Base-by-base conservation (phyloP, 2,113 vertebrate genomes). In the Tychaedon coryphoeus region DNA sequence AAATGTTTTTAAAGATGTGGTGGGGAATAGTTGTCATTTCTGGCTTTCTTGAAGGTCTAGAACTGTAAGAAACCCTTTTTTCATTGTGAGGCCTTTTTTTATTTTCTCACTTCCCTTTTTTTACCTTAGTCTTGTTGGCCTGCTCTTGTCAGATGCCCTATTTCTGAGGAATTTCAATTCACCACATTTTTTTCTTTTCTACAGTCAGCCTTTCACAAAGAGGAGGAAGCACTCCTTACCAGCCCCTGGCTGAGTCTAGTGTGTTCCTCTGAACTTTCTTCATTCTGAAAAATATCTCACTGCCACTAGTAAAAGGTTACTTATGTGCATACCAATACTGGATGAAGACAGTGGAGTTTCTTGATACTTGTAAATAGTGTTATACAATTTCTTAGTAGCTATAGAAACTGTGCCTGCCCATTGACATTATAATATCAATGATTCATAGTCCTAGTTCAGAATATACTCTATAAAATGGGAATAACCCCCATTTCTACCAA, bases 1-100 rank as follows among this genome's bases (percentile, higher is more conserved):
- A 96, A 23, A 36, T 92, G 36, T 92, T 73, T 96, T 97, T 97
- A 98, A 98, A 97, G 71, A 80, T 93, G 43, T 96, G 94, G 95
- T 98, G 97, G 97, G 95, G 97, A 97, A 96, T 97, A 98, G 97
- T 93, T 95, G 64, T 96, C 77, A 61, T 95, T 95, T 89, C 93
- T 96, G 87, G 38, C 66, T 97, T 97, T 96, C 73, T 79, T 38
- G 96, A 97, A 94, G 96, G 94, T 97, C 84, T 88, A 83, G 56
- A 64, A 64, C 62, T 96, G 23, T 34, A 24, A 90, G 82, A 93
- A 96, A 97, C 71, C 83, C 56, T 40, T 75, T 93, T 97, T 81
- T 92, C 72, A 40, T 43, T 26, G 18, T 70, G 34, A 25, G 74
- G 8, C 38, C 29, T 72, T 66, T 56, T 73, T 90, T 88, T 4